A percentile compares a stretch with the other conserved stretches of the same genome.
Conservation (phyloP, 2,888 invertebrate species). For the Thymelicus lineola region DNA sequence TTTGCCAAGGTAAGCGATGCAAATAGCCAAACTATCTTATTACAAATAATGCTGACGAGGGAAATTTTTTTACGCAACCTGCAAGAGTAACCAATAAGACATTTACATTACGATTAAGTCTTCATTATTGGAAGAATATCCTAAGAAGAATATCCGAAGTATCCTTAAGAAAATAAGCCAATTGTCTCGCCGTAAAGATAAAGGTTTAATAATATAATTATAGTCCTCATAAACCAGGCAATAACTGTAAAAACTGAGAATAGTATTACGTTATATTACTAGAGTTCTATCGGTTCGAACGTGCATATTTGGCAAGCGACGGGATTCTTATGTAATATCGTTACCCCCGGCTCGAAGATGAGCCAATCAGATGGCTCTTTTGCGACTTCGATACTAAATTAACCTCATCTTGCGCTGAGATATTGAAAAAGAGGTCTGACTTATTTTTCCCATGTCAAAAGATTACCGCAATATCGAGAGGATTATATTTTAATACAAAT, state of each 20-base stretch:
- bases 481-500: background rate
- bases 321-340: constrained; percentile 13
- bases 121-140: no score
- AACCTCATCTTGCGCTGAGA: constrained; percentile 15
- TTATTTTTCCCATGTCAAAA: constrained; percentile 3
- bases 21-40: no score
- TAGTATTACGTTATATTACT: constrained; percentile 5
- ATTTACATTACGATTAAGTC: no score
- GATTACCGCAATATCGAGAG: background rate
- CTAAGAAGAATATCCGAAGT: no score
- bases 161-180: no score
- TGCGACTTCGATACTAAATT: constrained; percentile 25
- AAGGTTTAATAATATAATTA: no score
- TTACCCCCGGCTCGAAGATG: constrained; percentile 10
- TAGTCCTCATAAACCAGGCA: background rate
- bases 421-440: constrained; percentile 6
- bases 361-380: constrained; percentile 15
- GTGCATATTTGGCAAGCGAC: constrained; percentile 22
- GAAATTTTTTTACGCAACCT: no score
- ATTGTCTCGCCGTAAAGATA: no score
- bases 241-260: background rate
- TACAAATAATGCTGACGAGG: no score
- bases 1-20: no score
- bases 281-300: background rate
- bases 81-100: no score